phyloP scores from a whole-genome alignment of 2,888 invertebrate species.

The Drosophila meridionalis region DNA sequence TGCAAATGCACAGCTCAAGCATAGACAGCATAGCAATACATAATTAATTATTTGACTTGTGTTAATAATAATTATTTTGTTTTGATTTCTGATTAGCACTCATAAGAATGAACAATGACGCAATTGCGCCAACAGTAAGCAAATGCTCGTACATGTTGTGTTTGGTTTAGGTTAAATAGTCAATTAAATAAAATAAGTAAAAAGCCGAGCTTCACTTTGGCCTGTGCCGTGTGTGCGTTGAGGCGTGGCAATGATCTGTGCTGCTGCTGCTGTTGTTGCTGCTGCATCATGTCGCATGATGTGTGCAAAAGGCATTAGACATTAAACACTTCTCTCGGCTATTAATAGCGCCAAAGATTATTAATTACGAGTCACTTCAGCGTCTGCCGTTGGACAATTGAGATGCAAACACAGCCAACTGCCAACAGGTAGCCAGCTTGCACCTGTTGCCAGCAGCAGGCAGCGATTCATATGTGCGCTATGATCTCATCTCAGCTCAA shows the following conservation, averaged over 20 bases:
- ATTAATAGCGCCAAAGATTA: slow-evolving; percentile 68
- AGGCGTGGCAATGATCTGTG: slow-evolving; percentile 32
- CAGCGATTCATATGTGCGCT: slow-evolving; percentile 38
- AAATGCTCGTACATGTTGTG: slow-evolving; percentile 49
- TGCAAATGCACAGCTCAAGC: slow-evolving; percentile 39
- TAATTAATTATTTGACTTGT: slow-evolving; percentile 65
- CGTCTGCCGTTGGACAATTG: slow-evolving; percentile 54
- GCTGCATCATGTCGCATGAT: slow-evolving; percentile 61
- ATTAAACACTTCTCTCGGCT: slow-evolving; percentile 56
- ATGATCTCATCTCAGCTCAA: slow-evolving; percentile 66
- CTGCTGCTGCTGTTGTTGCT: slow-evolving; percentile 38
- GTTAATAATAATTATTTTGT: slow-evolving; percentile 30
- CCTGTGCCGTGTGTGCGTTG: slow-evolving; percentile 56
- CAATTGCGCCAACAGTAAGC: slow-evolving; percentile 35
- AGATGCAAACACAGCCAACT: slow-evolving; percentile 57
- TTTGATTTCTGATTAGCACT: slow-evolving; percentile 53
- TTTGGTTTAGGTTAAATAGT: slow-evolving; percentile 47
- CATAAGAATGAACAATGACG: slow-evolving; percentile 56
- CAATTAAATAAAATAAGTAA: slow-evolving; percentile 72
- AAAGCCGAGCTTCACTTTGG: slow-evolving; percentile 44
- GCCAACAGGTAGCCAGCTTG: slow-evolving; percentile 36
- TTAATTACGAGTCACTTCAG: slow-evolving; percentile 59
- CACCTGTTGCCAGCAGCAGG: slow-evolving; percentile 57
- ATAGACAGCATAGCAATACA: slow-evolving; percentile 50
- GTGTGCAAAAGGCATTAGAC: slow-evolving; percentile 57